Evolutionary conservation across 2,797 vertebrate species (phyloP), one percentile per base, ranked within the genome.

Genomic region (Macropodus opercularis): DNA sequence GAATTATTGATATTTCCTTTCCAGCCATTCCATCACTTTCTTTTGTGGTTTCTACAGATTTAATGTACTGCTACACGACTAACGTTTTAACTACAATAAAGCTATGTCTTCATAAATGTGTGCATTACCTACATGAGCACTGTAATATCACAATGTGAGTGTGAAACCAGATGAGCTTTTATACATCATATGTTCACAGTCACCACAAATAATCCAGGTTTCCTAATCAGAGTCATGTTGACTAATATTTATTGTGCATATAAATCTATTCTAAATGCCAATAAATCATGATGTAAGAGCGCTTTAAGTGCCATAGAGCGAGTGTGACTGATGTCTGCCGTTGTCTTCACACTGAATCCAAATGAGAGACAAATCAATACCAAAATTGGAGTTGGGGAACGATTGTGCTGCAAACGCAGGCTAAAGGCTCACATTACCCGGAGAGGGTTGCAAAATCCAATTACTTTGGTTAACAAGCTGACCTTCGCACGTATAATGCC

Each of bases 391-490:
- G 72, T 70, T 32, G 39, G 58, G 73, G 56, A 80, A 75, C 57
- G 64, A 83, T 32, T 75, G 75, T 69, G 77, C 35, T 13, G 56
- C 62, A 75, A 67, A 79, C 69, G 51, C 53, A 65, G 71, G 71
- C 71, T 76, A 75, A 86, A 77, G 80, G 77, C 80, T 92, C 89
- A 85, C 85, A 90, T 87, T 17, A 41, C 66, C 88, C 85, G 83
- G 77, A 90, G 86, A 90, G 89, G 80, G 86, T 90, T 91, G 86
- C 59, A 61, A 93, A 94, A 95, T 94, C 92, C 91, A 95, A 95
- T 96, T 95, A 95, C 92, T 94, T 87, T 91, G 90, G 83, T 93
- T 95, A 93, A 93, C 93, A 91, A 90, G 90, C 91, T 91, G 90
- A 90, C 88, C 91, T 94, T 93, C 90, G 87, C 80, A 89, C 89